Base-by-base conservation (phyloP, 1,140 invertebrate species). In the Lucilia cuprina region DNA sequence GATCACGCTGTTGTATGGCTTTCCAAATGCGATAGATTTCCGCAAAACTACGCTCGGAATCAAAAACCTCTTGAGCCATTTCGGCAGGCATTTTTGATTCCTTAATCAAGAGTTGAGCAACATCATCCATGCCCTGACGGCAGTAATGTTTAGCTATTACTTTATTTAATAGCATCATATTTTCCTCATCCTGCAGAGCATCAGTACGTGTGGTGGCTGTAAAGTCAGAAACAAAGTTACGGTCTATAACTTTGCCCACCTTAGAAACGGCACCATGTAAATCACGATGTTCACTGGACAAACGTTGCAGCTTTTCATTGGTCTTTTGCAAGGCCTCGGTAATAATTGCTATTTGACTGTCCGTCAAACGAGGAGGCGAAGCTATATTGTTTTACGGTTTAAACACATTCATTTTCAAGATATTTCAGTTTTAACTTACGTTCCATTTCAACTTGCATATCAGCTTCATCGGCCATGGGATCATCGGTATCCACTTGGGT, bases 131-230 rank as follows among this genome's bases (percentile, higher is more conserved):
- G 74, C 98, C 98, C 92, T 98, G 97, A 85, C 98, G 94, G 90
- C 98, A 96, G 90, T 99, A 97, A 93, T 99, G 98, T 90, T 99
- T 97, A 87, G 97, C 97, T 65, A 99, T 97, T n/a, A 98, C 96
- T 92, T 98, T 95, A 92, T 99, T 98, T 70, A 99, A 92, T 17
- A 98, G 92, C 85, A 95, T 94, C 50, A 95, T 93, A 88, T 97
- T 97, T 74, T 96, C 94, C 34, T 95, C 92, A 30, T 94, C 94
- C 75, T 95, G 94, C 91, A 99, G 97, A 0, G 96, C 94, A 90
- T 98, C 96, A 83, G 97, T 96, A 86, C 96, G 94, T 10, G 97
- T 96, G 5, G 96, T 95, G 13, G 96, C 95, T 1, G 95, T 95
- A 93, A 98, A 98, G 90, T 99, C 97, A 0, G 96, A 94, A 77